Evolutionary conservation across 2,797 vertebrate species (phyloP).

Genomic region (Etheostoma nigrum): DNA sequence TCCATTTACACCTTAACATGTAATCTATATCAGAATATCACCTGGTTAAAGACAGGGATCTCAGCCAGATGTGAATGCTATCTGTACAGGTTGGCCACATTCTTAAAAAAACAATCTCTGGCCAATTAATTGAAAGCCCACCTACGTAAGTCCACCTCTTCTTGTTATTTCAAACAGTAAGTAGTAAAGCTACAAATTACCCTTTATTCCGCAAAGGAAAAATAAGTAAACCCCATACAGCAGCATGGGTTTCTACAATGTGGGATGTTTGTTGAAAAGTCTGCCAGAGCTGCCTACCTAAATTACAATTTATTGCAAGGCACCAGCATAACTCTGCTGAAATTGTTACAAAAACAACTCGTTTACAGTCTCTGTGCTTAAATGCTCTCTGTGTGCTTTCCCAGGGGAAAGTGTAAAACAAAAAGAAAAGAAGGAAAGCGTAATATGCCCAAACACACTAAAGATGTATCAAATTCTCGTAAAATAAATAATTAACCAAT

Average conservation of each 20-base stretch:
- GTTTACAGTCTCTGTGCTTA: background rate
- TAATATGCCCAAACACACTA: background rate
- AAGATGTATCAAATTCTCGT: background rate
- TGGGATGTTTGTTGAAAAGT: background rate
- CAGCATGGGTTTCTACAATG: background rate
- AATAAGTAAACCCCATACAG: no score
- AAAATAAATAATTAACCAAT: background rate
- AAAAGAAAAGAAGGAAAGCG: conserved; percentile 3
- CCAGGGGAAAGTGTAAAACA: background rate
- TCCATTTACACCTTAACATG: background rate
- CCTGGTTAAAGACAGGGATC: background rate
- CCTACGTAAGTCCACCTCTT: background rate
- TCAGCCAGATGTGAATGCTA: background rate
- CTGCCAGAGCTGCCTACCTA: background rate
- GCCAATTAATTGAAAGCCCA: background rate
- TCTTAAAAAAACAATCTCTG: background rate
- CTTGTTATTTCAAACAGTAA: background rate
- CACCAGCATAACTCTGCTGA: background rate
- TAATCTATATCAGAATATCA: background rate
- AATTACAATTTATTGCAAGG: background rate
- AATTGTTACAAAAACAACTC: conserved; percentile 4
- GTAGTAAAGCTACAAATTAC: background rate
- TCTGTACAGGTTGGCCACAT: background rate
- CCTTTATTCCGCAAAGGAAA: background rate
- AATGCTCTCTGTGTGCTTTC: background rate